A percentile compares a stretch with the other conserved stretches of the same genome.
phyloP scores from a whole-genome alignment of 2,797 vertebrate genomes.

The Gymnothorax javanicus region DNA sequence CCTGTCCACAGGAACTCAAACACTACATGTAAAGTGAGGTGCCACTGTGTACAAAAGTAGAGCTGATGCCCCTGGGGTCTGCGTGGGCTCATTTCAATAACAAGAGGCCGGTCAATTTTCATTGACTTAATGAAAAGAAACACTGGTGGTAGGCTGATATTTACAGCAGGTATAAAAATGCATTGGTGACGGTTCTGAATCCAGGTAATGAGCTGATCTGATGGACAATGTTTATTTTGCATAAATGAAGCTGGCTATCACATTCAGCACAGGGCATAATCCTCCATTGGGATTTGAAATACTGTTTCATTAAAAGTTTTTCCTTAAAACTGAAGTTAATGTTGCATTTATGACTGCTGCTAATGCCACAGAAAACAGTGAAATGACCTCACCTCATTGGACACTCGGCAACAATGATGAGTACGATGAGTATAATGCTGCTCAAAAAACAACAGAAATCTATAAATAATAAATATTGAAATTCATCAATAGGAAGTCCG shows the following conservation, averaged over 20 bases:
- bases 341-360: neutral
- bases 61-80: neutral
- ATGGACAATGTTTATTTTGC: too few species aligned
- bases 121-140: neutral
- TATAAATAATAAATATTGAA: neutral
- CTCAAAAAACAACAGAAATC: neutral
- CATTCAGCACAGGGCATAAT: neutral
- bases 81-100: neutral
- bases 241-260: neutral
- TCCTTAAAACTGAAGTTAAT: neutral
- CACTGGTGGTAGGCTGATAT: neutral
- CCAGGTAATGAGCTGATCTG: neutral
- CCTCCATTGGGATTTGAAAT: too few species aligned
- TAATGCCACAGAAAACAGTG: neutral
- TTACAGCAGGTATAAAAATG: neutral
- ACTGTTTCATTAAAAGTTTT: neutral
- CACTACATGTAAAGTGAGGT: neutral
- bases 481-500: neutral
- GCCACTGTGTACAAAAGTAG: neutral
- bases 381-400: neutral
- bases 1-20: neutral
- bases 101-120: neutral
- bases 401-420: neutral
- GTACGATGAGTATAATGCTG: neutral
- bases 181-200: neutral